phyloP scores from a whole-genome alignment of 1,140 invertebrate genomes.

The Anastrepha ludens region DNA sequence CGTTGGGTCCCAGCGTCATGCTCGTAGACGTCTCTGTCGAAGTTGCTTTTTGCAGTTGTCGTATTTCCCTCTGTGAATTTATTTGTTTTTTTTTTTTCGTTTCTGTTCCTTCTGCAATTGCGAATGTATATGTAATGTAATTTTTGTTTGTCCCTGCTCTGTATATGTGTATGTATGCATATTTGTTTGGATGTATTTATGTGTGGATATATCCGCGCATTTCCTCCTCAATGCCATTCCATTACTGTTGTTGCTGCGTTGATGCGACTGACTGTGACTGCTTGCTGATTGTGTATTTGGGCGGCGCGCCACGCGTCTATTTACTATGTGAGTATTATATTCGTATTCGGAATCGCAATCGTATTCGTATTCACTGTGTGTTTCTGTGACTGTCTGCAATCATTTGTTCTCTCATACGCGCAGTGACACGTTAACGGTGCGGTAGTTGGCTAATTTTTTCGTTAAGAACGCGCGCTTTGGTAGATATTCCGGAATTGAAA shows the following conservation, averaged over 20 bases:
- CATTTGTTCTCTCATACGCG: slow-evolving; percentile 57
- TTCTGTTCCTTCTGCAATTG: slow-evolving; percentile 52
- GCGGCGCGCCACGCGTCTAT: slow-evolving; percentile 10
- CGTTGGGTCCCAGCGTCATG: slow-evolving; percentile 6
- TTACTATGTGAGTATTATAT: slow-evolving; percentile 18
- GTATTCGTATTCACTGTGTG: slow-evolving; percentile 44
- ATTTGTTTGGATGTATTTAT: neutral
- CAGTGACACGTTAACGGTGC: slow-evolving; percentile 58
- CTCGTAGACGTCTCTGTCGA: slow-evolving; percentile 29
- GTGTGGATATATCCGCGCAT: slow-evolving; percentile 12
- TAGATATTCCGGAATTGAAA: neutral
- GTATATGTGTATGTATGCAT: neutral
- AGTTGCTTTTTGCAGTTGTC: slow-evolving; percentile 10
- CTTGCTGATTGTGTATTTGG: slow-evolving; percentile 50
- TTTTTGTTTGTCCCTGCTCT: slow-evolving; percentile 43
- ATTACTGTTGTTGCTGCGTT: slow-evolving; percentile 15
- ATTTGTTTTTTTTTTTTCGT: neutral
- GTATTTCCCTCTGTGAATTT: slow-evolving; percentile 39
- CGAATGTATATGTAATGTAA: slow-evolving; percentile 37
- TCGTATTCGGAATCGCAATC: slow-evolving; percentile 43
- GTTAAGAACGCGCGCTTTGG: neutral
- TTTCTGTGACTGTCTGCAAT: slow-evolving; percentile 45
- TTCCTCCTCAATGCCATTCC: slow-evolving; percentile 22
- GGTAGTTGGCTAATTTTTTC: slow-evolving; percentile 28
- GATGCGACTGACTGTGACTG: slow-evolving; percentile 2